Base-by-base conservation (phyloP, 1,140 invertebrate genomes). In the Teleogryllus occipitalis region DNA sequence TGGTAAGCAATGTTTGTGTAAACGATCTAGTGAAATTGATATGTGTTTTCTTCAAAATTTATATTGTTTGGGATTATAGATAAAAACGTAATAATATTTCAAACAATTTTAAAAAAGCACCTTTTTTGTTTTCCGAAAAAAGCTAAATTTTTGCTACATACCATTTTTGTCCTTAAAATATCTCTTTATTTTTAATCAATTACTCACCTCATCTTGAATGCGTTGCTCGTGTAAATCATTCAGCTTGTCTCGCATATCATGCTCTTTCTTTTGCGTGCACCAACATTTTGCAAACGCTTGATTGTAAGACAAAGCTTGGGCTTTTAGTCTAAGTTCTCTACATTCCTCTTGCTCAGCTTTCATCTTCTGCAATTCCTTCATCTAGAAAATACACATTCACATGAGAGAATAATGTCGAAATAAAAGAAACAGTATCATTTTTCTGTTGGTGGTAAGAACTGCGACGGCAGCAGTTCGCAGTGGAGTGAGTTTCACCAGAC, bases 331-430 rank as follows among this genome's bases (percentile, higher is more conserved):
- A 54, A 87, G 83, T 5, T 83, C 86, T 3, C 88, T 77, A 79
- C 86, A 86, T 49, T 85, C 84, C 79, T 91, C 90, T 77, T 88
- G 84, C 83, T 90, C 88, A 49, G 87, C 86, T 82, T 91, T 91
- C 54, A 88, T 83, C 74, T 85, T 83, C 84, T 91, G 90, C 81
- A 90, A 92, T 81, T 91, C 87, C 81, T 87, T 86, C 77, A 92
- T 87, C 81, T 90, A 76, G n/a, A 75, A 15, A 14, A 80, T 14
- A 65, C 18, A 7, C 18, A 65, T 65, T 2, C 27, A 39, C 27
- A 39, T 39, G 27, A 39, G 27, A 39, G 27, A 39, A 39, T 39
- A 5, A 39, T 39, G 27, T 5, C 5, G 27, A 39, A 5, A 5
- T 39, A 39, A 39, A 39, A 39, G 27, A 39, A 39, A 39, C 27